A percentile compares a stretch with the other conserved stretches of the same genome.
Evolutionary conservation across 2,113 vertebrate species (phyloP).

Genomic region (Barnardius zonarius): DNA sequence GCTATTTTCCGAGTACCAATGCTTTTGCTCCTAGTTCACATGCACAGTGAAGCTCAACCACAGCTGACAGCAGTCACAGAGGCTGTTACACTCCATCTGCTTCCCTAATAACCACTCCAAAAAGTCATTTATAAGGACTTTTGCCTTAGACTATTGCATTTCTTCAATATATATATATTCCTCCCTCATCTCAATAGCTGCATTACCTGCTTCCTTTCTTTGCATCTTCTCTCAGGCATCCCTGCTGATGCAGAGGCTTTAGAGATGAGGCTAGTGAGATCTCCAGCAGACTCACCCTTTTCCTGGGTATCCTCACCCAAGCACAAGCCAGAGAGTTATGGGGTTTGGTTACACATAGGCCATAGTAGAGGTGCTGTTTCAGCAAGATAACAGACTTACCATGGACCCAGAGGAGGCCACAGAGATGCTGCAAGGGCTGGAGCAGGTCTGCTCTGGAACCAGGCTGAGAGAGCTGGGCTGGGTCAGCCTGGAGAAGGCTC

Average conservation of each 20-base stretch:
- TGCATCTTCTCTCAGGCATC: not conserved
- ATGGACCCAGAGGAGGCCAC: not conserved
- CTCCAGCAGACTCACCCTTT: not conserved
- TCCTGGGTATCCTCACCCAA: not conserved
- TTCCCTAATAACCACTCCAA: not conserved
- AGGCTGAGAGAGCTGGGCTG: not conserved
- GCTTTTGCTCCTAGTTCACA: not conserved
- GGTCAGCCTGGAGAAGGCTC: not conserved
- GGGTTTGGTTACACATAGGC: not conserved
- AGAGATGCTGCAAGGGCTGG: not conserved
- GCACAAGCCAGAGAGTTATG: not conserved
- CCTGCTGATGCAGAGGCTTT: not conserved
- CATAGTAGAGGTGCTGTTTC: not conserved
- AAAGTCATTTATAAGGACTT: not conserved
- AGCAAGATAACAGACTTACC: not conserved
- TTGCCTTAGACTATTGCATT: not conserved
- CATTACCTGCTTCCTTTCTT: not conserved
- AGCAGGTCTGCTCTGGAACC: not conserved
- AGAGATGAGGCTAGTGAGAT: not conserved
- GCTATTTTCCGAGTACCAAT: not conserved
- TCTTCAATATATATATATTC: rapidly evolving
- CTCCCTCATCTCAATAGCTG: not conserved
- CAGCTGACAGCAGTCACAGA: not conserved
- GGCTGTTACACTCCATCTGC: not conserved
- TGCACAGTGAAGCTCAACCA: not conserved